Evolutionary conservation across 1,140 invertebrate species (phyloP).

Genomic region (Aphelenchoides fujianensis): DNA sequence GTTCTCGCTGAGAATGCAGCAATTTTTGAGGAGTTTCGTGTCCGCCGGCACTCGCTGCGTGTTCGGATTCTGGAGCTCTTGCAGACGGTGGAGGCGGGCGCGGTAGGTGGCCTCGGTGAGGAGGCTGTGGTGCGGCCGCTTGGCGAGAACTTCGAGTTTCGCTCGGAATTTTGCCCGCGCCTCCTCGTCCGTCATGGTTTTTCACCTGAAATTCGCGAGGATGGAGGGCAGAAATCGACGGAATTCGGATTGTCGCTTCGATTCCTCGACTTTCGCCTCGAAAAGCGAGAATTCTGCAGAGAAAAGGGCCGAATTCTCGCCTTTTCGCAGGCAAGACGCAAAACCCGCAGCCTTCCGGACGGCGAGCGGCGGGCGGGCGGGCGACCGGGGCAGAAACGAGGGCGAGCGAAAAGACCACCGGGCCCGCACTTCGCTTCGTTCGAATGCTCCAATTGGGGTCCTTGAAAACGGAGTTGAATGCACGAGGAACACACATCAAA

Average conservation of each 20-base stretch:
- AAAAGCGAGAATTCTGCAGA: background rate
- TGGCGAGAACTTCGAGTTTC: background rate
- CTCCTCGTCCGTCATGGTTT: background rate
- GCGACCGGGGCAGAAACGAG: background rate
- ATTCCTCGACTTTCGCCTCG: background rate
- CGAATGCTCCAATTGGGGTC: background rate
- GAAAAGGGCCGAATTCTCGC: background rate
- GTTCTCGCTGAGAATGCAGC: background rate
- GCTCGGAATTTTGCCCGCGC: background rate
- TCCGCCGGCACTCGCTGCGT: background rate
- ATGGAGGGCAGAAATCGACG: background rate
- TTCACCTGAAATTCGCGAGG: background rate
- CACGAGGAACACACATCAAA: background rate
- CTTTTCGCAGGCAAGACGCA: background rate
- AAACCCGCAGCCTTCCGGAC: background rate
- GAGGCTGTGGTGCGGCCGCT: background rate
- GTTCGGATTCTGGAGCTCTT: background rate
- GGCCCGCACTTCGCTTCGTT: background rate
- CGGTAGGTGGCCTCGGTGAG: background rate
- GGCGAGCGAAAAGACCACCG: background rate
- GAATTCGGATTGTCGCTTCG: background rate
- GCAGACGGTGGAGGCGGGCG: background rate
- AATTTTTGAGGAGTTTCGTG: conserved; percentile 12
- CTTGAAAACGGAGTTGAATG: background rate
- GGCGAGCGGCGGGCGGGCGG: background rate